Conservation (phyloP, 2,888 invertebrate genomes). For the Carpatolechia fugitivella region DNA sequence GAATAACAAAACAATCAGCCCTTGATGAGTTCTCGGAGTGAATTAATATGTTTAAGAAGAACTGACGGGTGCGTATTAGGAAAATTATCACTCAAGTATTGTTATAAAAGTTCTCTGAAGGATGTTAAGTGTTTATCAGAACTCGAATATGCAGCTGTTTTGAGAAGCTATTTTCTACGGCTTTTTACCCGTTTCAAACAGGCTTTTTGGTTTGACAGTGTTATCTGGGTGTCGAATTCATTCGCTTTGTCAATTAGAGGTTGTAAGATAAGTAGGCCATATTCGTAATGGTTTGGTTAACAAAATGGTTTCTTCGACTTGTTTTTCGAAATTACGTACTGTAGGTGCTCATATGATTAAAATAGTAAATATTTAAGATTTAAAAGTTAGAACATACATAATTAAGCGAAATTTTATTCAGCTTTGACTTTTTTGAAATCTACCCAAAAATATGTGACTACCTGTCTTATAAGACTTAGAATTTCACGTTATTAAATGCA, state of each 20-base stretch:
- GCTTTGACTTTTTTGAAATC: too few relatives aligned
- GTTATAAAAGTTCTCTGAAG: slow-evolving; percentile 21
- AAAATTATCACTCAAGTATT: slow-evolving; percentile 37
- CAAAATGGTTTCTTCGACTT: too few relatives aligned
- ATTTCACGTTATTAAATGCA: too few relatives aligned
- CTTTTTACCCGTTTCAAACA: neutral
- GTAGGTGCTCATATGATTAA: too few relatives aligned
- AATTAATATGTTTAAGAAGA: slow-evolving; percentile 49
- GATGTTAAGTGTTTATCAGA: slow-evolving; percentile 10
- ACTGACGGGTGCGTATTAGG: slow-evolving; percentile 38
- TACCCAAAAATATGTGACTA: too few relatives aligned
- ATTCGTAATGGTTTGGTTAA: neutral
- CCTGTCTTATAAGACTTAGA: too few relatives aligned
- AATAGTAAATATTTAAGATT: too few relatives aligned
- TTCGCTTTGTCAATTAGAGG: neutral
- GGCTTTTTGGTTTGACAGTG: neutral
- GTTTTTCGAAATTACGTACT: too few relatives aligned
- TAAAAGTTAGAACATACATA: too few relatives aligned
- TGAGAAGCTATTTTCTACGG: neutral
- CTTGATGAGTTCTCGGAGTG: slow-evolving; percentile 45
- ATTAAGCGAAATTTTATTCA: too few relatives aligned
- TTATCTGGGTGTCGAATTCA: neutral
- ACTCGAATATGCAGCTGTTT: slow-evolving; percentile 1
- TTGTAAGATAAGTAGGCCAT: neutral
- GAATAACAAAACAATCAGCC: slow-evolving; percentile 43